phyloP scores from a whole-genome alignment of 2,113 vertebrate genomes.

The Cinclus mexicanus region DNA sequence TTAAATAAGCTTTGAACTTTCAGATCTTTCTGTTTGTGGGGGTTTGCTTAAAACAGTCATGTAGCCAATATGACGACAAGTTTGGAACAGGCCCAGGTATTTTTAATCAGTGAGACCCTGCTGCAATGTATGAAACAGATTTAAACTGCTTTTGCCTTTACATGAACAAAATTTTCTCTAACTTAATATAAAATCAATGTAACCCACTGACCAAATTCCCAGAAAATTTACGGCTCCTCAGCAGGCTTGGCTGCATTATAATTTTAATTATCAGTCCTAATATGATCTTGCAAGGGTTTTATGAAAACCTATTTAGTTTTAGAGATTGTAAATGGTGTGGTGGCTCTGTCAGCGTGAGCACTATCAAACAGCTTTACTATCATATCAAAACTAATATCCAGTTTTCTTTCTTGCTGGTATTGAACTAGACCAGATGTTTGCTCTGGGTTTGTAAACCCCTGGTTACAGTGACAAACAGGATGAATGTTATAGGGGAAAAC shows the following conservation, averaged over 20 bases:
- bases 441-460: conserved; percentile 9
- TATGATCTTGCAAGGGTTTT: conserved; percentile 6
- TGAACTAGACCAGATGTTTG: conserved; percentile 49
- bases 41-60: conserved; percentile 63
- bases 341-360: background rate
- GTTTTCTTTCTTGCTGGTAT: conserved; percentile 32
- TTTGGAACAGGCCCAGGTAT: conserved; percentile 71
- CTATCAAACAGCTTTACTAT: conserved; percentile 10
- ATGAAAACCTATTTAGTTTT: conserved; percentile 36
- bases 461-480: conserved; percentile 48
- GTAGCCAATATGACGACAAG: conserved; percentile 67
- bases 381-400: conserved; percentile 51
- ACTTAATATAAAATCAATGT: conserved; percentile 50
- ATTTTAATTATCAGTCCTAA: conserved; percentile 37
- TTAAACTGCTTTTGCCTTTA: conserved; percentile 53
- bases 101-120: conserved; percentile 72
- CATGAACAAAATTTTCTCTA: conserved; percentile 47
- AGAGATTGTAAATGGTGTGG: background rate
- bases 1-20: conserved; percentile 78
- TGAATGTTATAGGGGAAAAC: background rate
- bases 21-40: conserved; percentile 61
- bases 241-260: conserved; percentile 1
- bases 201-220: conserved; percentile 47
- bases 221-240: conserved; percentile 24
- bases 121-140: conserved; percentile 61